Percentiles rank a stretch among this genome's conserved stretches.
Conservation (phyloP, 1,140 invertebrate species). For the Ganaspis sp. region DNA sequence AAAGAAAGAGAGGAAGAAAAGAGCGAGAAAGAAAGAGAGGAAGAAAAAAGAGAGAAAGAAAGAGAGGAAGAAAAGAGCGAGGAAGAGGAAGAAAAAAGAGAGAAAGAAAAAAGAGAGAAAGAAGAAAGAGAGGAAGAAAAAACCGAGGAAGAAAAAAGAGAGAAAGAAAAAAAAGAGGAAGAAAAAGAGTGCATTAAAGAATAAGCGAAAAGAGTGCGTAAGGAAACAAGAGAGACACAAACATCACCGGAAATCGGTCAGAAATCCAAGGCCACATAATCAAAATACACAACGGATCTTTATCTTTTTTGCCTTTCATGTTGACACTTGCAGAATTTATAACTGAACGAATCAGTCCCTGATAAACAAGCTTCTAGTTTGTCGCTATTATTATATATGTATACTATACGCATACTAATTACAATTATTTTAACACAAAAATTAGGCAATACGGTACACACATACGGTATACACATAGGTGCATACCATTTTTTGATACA, state of each 20-base stretch:
- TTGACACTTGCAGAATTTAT: too few species aligned
- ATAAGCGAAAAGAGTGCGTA: slow-evolving; percentile 38
- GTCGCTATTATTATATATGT: too few species aligned
- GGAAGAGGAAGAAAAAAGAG: slow-evolving; percentile 39
- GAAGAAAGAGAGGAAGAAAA: slow-evolving; percentile 9
- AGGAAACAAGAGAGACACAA: slow-evolving; percentile 33
- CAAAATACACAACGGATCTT: slow-evolving; percentile 46
- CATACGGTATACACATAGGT: too few species aligned
- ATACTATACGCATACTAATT: too few species aligned
- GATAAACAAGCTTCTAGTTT: too few species aligned
- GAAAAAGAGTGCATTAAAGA: slow-evolving; percentile 36
- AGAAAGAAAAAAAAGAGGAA: neutral
- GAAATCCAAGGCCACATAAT: slow-evolving; percentile 65
- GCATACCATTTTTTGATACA: too few species aligned
- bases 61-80: slow-evolving; percentile 28
- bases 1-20: slow-evolving; percentile 42
- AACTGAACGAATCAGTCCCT: too few species aligned
- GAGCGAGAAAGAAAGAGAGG: slow-evolving; percentile 37
- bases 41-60: slow-evolving; percentile 26
- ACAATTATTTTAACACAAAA: too few species aligned
- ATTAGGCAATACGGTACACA: too few species aligned
- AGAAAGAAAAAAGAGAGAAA: neutral
- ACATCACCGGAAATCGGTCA: slow-evolving; percentile 68
- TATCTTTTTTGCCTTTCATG: too few species aligned
- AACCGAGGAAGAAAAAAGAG: slow-evolving; percentile 19